Base-by-base conservation (phyloP, 64 coral and sea anemone species). In the Porites lutea region DNA sequence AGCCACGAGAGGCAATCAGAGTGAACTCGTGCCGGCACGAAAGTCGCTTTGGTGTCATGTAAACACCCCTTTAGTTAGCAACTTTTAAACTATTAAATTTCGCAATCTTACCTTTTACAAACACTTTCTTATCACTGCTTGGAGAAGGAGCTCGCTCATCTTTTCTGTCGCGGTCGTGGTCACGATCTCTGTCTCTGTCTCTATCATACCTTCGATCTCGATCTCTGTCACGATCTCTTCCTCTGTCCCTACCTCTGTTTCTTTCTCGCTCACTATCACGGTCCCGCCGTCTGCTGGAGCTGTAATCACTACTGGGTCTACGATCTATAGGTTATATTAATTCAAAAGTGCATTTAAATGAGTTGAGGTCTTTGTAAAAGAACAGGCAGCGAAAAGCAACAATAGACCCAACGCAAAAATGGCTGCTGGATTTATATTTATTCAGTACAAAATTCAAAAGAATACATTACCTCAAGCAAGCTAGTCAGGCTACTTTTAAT, bases 61-160 rank as follows among this genome's bases (percentile, higher is more conserved):
- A 37, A 37, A 37, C 27, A 37, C 27, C 27, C 27, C 27, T 37
- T 37, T 74, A 15, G 16, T 15, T 18, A 13, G 16, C 16, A 64
- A 15, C 18, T 18, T 18, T 45, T 74, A 43, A 48, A 15, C 5
- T 47, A 43, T 11, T 46, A 46, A 20, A 52, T 77, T 5, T 22
- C 49, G 11, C 19, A 23, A 19, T 84, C 61, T 12, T 50, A 84
- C 81, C 81, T 84, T 84, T 84, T 52, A 84, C 63, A 68, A 84
- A 84, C 63, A 51, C 19, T 51, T 84, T 84, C 46, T 84, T 84
- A 8, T 84, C 81, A 2, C 19, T 15, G 2, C 16, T 51, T 12
- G 81, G 47, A 68, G 81, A 84, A 48, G 12, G 5, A 12, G 63
- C 81, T 84, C 48, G 46, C 7, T 84, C 81, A 19, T 77, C 59